phyloP scores from a whole-genome alignment of 1,140 invertebrate genomes.

The Penaeus japonicus region DNA sequence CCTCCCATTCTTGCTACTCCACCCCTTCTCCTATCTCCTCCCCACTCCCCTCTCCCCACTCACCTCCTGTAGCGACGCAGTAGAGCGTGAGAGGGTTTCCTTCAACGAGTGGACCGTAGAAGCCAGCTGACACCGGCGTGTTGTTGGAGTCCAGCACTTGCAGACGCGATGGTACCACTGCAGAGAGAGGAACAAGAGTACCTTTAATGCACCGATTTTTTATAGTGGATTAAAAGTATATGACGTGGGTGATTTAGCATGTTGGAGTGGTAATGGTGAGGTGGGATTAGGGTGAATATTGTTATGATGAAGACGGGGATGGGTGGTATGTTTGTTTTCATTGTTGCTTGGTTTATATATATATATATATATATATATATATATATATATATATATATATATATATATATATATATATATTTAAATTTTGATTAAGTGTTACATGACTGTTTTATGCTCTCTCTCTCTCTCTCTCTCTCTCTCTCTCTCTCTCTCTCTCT shows the following conservation, averaged over 20 bases:
- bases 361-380: too few species aligned
- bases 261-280: too few species aligned
- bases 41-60: not conserved
- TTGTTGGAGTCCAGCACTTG: constrained; percentile 10
- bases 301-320: too few species aligned
- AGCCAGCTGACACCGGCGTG: constrained; percentile 17
- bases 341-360: too few species aligned
- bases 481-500: too few species aligned
- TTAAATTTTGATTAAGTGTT: too few species aligned
- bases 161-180: constrained; percentile 35
- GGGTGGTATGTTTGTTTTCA: too few species aligned
- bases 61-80: constrained; percentile 36
- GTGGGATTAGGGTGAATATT: too few species aligned
- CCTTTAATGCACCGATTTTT: not conserved
- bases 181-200: not conserved
- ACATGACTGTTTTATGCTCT: too few species aligned
- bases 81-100: constrained; percentile 18
- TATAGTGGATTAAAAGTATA: not conserved
- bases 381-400: too few species aligned
- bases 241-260: not conserved
- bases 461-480: too few species aligned
- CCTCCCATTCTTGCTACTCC: not conserved
- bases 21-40: not conserved
- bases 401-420: too few species aligned
- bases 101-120: constrained; percentile 19